Evolutionary conservation across 2,797 vertebrate genomes (phyloP).

Genomic region (Manis crassicaudata): DNA sequence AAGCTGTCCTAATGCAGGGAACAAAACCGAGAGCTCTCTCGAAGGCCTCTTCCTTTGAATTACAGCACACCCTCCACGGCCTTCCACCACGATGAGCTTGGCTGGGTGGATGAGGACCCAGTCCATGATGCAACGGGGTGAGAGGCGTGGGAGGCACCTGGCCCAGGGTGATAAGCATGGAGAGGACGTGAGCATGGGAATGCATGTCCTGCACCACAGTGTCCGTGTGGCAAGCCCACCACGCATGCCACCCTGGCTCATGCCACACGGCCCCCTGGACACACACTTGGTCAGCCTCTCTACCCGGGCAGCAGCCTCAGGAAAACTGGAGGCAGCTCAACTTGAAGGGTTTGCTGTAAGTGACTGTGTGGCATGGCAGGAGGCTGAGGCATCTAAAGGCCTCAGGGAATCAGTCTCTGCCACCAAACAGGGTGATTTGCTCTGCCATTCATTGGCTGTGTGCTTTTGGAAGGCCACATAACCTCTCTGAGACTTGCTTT

Average conservation of each 20-base stretch:
- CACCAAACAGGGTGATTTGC: rapidly evolving
- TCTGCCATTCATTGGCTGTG: rapidly evolving
- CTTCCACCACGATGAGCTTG: neutral
- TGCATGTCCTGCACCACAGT: rapidly evolving
- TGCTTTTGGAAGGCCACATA: neutral
- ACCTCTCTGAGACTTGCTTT: neutral
- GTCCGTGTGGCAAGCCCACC: neutral
- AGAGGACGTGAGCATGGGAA: rapidly evolving
- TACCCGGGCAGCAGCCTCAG: neutral
- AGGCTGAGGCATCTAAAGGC: neutral
- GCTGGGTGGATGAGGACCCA: neutral
- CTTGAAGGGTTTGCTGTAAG: neutral
- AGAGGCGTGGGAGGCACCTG: neutral
- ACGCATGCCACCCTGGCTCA: too few species aligned
- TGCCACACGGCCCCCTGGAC: rapidly evolving
- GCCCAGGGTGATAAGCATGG: neutral
- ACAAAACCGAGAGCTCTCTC: slow-evolving; percentile 54
- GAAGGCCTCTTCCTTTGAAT: slow-evolving; percentile 33
- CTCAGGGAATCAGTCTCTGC: too few species aligned
- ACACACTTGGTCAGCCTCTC: neutral
- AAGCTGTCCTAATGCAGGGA: slow-evolving; percentile 63
- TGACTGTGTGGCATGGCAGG: too few species aligned
- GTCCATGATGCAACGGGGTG: rapidly evolving
- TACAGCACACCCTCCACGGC: neutral
- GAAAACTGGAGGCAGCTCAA: neutral